Base-by-base conservation (phyloP, 2,113 vertebrate species). In the Falco punctatus region DNA sequence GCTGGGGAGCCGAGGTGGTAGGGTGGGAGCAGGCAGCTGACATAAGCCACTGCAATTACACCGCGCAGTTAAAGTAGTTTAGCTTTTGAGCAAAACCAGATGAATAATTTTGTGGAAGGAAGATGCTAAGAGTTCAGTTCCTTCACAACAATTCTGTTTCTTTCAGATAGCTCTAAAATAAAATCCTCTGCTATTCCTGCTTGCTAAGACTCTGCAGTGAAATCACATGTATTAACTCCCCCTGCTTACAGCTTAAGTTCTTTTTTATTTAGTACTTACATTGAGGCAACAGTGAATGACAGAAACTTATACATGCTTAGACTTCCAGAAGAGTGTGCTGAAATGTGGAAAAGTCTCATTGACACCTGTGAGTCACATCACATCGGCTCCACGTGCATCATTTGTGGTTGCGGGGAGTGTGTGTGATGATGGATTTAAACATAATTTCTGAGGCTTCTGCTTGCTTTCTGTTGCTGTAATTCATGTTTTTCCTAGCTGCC, bases 111-210 rank as follows among this genome's bases (percentile, higher is more conserved):
- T 91, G 83, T 75, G 35, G 46, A 49, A 86, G n/a, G 57, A 86
- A 42, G 15, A 32, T 33, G 32, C 62, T 52, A 42, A 38, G 58
- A 51, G 58, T 86, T 92, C 54, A 19, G n/a, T 92, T 92, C 28
- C 92, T 86, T 81, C 54, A 44, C 49, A 77, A 22, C 69, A 86
- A 48, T 72, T 77, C 66, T 46, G 11, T 67, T 94, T 92, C 52
- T 94, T 95, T 91, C 72, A 61, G 52, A 33, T 59, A 80, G 15
- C 44, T 91, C 49, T 90, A 48, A 92, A 93, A 81, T 77, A 85
- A 90, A 90, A 81, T 70, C 32, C 67, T 81, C 35, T 81, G 35
- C 55, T 86, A 7, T 69, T 91, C 23, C 35, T 70, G 51, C 77
- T 65, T 82, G 35, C 33, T 66, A 71, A 69, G 54, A 48, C 44